phyloP scores from a whole-genome alignment of 2,113 vertebrate species.

The Hiodon alosoides region DNA sequence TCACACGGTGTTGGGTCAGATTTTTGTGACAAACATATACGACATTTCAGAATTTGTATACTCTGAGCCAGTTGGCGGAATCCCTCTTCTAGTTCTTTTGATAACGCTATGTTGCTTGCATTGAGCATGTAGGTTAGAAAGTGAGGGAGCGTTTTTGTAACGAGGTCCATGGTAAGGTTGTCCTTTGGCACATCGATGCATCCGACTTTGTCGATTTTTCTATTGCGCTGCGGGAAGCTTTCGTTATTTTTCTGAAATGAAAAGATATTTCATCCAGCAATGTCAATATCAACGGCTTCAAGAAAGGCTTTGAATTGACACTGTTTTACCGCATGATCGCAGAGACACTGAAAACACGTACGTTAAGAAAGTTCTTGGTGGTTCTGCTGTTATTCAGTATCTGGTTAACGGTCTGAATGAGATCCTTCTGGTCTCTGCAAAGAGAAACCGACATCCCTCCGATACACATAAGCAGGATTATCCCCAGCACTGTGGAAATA shows the following conservation, averaged over 20 bases:
- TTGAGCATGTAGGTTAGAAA: too few species aligned
- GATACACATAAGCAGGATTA: constrained; percentile 19
- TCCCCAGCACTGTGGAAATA: constrained; percentile 16
- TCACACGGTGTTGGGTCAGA: too few species aligned
- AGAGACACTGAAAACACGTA: background rate
- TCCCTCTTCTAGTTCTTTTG: too few species aligned
- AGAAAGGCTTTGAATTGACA: background rate
- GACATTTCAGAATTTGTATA: too few species aligned
- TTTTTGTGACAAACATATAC: too few species aligned
- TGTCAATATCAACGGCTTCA: background rate
- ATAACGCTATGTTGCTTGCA: too few species aligned
- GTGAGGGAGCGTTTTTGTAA: too few species aligned
- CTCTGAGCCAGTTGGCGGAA: too few species aligned
- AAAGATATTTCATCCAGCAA: background rate
- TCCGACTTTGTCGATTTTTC: background rate
- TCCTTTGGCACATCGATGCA: too few species aligned
- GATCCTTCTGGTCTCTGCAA: background rate
- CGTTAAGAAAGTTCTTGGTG: too few species aligned
- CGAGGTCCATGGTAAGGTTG: background rate
- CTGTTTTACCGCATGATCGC: background rate
- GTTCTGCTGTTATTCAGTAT: too few species aligned
- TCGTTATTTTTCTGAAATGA: background rate
- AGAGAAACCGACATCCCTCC: background rate
- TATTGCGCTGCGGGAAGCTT: background rate
- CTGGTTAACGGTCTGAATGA: too few species aligned